These are phyloP conservation scores for Oryzias sinensis DNA, from an alignment of 2,797 vertebrate species.

Conservation along the genomic window DNA sequence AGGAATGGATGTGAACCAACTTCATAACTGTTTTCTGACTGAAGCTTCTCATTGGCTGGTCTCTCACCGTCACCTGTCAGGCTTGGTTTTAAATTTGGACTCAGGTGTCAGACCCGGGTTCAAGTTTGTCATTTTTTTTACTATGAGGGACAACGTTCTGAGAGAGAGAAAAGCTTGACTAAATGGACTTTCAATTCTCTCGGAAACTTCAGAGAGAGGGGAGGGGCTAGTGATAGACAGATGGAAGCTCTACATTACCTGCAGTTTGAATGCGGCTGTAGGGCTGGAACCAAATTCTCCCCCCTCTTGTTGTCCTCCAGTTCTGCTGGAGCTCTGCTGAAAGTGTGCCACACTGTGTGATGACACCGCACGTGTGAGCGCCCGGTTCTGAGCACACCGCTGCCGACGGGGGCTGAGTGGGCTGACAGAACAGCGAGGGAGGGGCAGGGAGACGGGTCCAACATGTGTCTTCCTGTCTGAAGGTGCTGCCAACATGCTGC, in stretches of 20 bases:
- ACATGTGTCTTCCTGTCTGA: constrained; percentile 41
- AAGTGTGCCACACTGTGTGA: constrained; percentile 17
- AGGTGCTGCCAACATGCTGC: constrained; percentile 30
- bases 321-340: constrained; percentile 45
- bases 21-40: no score
- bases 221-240: constrained; percentile 54
- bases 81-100: no score
- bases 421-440: constrained; percentile 29
- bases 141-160: no score
- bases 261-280: constrained; percentile 41
- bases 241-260: constrained; percentile 62
- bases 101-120: no score
- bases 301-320: constrained; percentile 46
- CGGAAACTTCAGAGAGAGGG: constrained; percentile 31
- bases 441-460: constrained; percentile 33
- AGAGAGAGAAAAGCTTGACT: no score
- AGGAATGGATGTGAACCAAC: no score
- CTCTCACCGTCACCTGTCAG: no score
- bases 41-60: no score
- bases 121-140: no score
- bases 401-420: constrained; percentile 18
- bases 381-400: constrained; percentile 12
- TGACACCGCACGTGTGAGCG: constrained; percentile 16
- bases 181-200: no score
- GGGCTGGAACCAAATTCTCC: constrained; percentile 52